These are phyloP conservation scores for Neotragus moschatus DNA, from an alignment of 2,113 vertebrate genomes.

Conservation along the genomic window DNA sequence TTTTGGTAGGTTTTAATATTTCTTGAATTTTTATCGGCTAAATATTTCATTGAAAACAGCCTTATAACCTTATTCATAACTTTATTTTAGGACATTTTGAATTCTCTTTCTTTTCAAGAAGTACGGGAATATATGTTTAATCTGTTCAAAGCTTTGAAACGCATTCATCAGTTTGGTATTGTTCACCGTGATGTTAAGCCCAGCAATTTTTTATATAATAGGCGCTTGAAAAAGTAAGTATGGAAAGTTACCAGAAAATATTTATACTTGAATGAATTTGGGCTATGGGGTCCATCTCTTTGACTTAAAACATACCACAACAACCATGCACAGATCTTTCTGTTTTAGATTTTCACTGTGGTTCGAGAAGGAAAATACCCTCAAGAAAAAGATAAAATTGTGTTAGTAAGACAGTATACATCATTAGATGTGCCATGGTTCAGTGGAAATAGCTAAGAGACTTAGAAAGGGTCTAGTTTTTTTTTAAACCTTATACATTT, in stretches of 20 bases:
- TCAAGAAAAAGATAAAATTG: not conserved
- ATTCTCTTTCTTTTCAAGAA: constrained; percentile 91
- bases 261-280: not conserved
- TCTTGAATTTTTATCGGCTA: constrained; percentile 35
- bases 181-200: constrained; percentile 98
- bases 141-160: constrained; percentile 91
- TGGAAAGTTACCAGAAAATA: constrained; percentile 12
- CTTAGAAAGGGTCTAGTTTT: not conserved
- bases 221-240: constrained; percentile 88
- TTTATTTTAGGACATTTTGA: constrained; percentile 90
- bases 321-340: not conserved
- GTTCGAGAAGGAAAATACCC: not conserved
- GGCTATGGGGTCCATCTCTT: not conserved
- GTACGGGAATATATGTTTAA: constrained; percentile 95
- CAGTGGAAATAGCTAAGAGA: not conserved
- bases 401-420: not conserved
- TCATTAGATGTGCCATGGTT: not conserved
- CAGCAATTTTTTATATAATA: constrained; percentile 91
- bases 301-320: not conserved
- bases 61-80: constrained; percentile 45
- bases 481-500: not conserved
- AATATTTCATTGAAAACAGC: constrained; percentile 54
- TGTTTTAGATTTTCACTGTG: constrained; percentile 14
- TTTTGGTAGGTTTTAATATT: constrained; percentile 86
- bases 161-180: constrained; percentile 96